These are phyloP conservation scores for Vanessa cardui DNA, from an alignment of 2,888 invertebrate genomes.

Conservation along the genomic window DNA sequence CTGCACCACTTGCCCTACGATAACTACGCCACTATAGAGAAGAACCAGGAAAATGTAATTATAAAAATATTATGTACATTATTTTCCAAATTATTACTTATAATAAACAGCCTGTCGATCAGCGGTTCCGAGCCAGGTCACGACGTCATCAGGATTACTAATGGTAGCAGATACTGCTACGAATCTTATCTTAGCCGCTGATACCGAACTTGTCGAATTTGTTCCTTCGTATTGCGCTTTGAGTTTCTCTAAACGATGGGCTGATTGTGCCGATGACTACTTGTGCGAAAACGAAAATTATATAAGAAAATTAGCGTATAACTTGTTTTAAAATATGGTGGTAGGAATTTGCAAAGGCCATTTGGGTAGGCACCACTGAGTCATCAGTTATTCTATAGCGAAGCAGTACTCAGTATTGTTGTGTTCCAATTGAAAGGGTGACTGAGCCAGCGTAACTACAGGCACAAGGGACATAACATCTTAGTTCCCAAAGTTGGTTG, in stretches of 20 bases:
- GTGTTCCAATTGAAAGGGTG: too few relatives aligned
- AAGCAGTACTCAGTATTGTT: too few relatives aligned
- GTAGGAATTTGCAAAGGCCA: too few relatives aligned
- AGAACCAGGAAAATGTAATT: too few relatives aligned
- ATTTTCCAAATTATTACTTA: conserved; percentile 64
- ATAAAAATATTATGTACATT: too few relatives aligned
- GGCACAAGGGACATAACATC: too few relatives aligned
- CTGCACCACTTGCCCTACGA: too few relatives aligned
- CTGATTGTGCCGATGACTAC: conserved; percentile 69
- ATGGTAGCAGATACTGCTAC: conserved; percentile 91
- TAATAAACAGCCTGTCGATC: conserved; percentile 76
- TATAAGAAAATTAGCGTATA: background rate
- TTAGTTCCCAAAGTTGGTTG: too few relatives aligned
- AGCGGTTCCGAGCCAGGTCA: conserved; percentile 85
- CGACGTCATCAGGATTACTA: conserved; percentile 89
- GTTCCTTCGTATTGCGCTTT: conserved; percentile 56
- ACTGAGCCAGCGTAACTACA: too few relatives aligned
- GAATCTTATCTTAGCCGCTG: conserved; percentile 81
- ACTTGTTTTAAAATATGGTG: background rate
- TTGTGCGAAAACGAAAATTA: background rate
- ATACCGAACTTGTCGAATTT: conserved; percentile 31
- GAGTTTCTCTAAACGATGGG: conserved; percentile 65
- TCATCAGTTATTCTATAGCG: too few relatives aligned
- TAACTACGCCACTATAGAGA: too few relatives aligned
- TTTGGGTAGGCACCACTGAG: too few relatives aligned